These are phyloP conservation scores for Nomia melanderi DNA, from an alignment of 1,140 invertebrate species.

Conservation along the genomic window DNA sequence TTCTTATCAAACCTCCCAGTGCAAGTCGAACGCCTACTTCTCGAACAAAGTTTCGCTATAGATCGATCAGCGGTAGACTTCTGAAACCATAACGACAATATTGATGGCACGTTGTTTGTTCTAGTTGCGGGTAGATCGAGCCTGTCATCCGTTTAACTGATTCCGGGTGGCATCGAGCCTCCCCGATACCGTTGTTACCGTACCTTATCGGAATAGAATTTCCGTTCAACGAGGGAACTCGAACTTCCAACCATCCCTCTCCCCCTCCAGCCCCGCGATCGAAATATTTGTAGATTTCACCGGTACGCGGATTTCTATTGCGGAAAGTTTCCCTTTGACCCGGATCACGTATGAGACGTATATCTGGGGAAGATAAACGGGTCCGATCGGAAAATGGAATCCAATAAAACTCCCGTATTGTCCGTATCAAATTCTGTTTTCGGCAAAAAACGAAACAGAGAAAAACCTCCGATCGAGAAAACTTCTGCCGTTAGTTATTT, in stretches of 20 bases:
- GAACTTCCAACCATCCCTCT: too few species aligned
- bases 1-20: background rate
- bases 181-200: background rate
- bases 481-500: too few species aligned
- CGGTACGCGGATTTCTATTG: background rate
- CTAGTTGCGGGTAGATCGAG: background rate
- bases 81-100: background rate
- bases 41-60: background rate
- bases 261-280: background rate
- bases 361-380: constrained; percentile 18
- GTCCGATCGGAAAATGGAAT: background rate
- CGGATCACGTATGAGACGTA: background rate
- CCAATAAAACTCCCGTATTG: too few species aligned
- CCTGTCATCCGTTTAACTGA: background rate
- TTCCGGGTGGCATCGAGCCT: background rate
- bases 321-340: constrained; percentile 6
- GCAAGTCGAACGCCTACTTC: background rate
- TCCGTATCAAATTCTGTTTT: too few species aligned
- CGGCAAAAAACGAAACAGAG: too few species aligned
- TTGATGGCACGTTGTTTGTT: background rate
- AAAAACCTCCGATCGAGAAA: too few species aligned
- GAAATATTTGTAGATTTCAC: background rate
- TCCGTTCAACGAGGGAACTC: background rate
- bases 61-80: background rate
- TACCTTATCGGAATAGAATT: background rate